Conservation (phyloP, 2,888 invertebrate species). For the Panorpa germanica region DNA sequence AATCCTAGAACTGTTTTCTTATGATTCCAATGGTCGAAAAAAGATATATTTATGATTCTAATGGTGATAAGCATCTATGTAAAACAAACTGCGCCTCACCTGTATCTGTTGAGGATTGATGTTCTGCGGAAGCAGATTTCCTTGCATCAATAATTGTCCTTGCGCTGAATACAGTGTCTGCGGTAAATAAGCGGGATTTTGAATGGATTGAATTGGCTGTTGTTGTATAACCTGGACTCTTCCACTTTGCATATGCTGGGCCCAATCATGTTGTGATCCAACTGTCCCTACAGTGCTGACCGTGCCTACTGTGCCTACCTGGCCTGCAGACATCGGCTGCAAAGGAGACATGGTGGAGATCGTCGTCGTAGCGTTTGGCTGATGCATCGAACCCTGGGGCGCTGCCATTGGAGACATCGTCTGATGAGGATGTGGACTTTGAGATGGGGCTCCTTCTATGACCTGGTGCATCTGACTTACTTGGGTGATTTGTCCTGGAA, state of each 20-base stretch:
- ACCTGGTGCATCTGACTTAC: slow-evolving; percentile 26
- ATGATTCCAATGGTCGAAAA: no score
- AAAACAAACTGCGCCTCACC: slow-evolving; percentile 22
- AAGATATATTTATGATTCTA: no score
- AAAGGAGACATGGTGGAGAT: slow-evolving; percentile 62
- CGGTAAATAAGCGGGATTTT: slow-evolving; percentile 56
- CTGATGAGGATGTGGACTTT: slow-evolving; percentile 27
- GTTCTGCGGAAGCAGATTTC: slow-evolving; percentile 55
- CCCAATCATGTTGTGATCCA: slow-evolving; percentile 49
- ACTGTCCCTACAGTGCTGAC: slow-evolving; percentile 17
- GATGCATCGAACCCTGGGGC: slow-evolving; percentile 18
- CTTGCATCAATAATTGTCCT: slow-evolving; percentile 62
- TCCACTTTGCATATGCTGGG: no score
- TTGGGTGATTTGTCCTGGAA: no score
- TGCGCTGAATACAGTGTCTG: slow-evolving; percentile 66
- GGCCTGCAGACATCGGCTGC: slow-evolving; percentile 40
- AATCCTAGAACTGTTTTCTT: no score
- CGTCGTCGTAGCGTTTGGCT: slow-evolving; percentile 33
- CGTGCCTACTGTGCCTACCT: slow-evolving; percentile 38
- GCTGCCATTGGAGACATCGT: slow-evolving; percentile 17
- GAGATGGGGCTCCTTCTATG: slow-evolving; percentile 22
- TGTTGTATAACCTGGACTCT: slow-evolving; percentile 73
- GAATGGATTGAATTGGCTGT: slow-evolving; percentile 46
- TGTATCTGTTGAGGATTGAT: slow-evolving; percentile 63
- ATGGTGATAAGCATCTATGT: no score